Percentiles rank a stretch among this genome's conserved stretches.
Evolutionary conservation across 1,140 invertebrate species (phyloP).

Genomic region (roundworm (Caenorhabditis elegans)): DNA sequence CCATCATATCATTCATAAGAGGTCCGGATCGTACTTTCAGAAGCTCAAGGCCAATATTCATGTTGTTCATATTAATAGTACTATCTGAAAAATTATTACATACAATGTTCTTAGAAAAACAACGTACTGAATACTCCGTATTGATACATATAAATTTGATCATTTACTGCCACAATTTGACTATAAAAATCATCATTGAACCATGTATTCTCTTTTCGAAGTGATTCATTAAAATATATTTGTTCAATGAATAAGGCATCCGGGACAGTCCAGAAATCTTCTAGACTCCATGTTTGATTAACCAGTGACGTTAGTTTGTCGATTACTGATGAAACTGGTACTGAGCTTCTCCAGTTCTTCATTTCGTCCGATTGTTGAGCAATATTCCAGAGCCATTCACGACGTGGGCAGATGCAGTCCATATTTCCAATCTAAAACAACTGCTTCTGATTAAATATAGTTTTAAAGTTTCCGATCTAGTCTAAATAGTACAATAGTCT

Average conservation of each 20-base stretch:
- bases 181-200: neutral
- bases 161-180: slow-evolving; percentile 24
- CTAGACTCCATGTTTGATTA: slow-evolving; percentile 5
- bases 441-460: neutral
- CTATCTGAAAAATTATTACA: neutral
- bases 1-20: slow-evolving; percentile 33
- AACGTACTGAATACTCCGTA: slow-evolving; percentile 37
- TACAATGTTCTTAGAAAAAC: neutral
- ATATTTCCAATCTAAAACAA: slow-evolving; percentile 38
- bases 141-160: slow-evolving; percentile 36
- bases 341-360: neutral
- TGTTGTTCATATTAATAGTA: slow-evolving; percentile 27
- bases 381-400: slow-evolving; percentile 22
- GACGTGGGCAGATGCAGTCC: slow-evolving; percentile 21
- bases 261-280: slow-evolving; percentile 33
- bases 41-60: slow-evolving; percentile 25
- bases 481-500: too few species aligned
- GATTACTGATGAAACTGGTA: neutral
- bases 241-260: slow-evolving; percentile 33
- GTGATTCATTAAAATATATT: neutral
- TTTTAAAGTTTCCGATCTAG: too few species aligned
- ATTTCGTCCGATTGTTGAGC: slow-evolving; percentile 20
- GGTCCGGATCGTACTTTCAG: slow-evolving; percentile 35
- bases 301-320: neutral
- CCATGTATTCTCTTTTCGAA: neutral